Evolutionary conservation across 2,113 vertebrate genomes (phyloP).

Genomic region (Elachura formosa): DNA sequence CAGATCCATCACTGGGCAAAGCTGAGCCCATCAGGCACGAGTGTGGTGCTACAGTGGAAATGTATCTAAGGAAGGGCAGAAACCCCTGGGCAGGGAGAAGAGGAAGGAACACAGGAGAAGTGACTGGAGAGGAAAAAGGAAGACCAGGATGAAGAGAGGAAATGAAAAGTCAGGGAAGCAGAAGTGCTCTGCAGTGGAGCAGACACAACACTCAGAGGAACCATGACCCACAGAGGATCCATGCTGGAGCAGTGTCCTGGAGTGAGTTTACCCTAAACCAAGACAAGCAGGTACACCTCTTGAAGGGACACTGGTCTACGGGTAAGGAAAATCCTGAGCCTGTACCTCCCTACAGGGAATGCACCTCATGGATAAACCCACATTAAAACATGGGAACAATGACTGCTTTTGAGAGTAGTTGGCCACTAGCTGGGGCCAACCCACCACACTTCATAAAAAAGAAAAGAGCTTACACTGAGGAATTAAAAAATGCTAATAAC

Average conservation of each 20-base stretch:
- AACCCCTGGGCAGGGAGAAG: not conserved
- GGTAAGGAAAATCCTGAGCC: rapidly evolving
- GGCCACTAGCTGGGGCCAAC: not conserved
- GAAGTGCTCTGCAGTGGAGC: not conserved
- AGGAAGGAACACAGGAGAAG: not conserved
- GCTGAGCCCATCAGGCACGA: rapidly evolving
- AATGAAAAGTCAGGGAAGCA: not conserved
- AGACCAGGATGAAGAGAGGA: not conserved
- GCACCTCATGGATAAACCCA: not conserved
- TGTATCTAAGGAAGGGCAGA: not conserved
- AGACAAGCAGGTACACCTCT: not conserved
- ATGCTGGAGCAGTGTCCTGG: too few species aligned
- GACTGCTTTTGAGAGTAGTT: not conserved
- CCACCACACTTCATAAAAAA: not conserved
- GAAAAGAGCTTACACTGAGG: not conserved
- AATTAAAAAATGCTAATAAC: not conserved
- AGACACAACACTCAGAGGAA: not conserved
- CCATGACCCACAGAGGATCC: rapidly evolving
- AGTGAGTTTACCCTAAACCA: too few species aligned
- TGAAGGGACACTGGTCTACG: not conserved
- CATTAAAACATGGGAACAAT: not conserved
- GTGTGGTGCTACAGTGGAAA: not conserved
- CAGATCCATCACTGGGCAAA: not conserved
- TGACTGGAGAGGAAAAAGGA: not conserved
- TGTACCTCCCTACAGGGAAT: not conserved